Evolutionary conservation across 2,797 vertebrate genomes (phyloP), one percentile per base, ranked within the genome.

Genomic region (Aulostomus chinensis): DNA sequence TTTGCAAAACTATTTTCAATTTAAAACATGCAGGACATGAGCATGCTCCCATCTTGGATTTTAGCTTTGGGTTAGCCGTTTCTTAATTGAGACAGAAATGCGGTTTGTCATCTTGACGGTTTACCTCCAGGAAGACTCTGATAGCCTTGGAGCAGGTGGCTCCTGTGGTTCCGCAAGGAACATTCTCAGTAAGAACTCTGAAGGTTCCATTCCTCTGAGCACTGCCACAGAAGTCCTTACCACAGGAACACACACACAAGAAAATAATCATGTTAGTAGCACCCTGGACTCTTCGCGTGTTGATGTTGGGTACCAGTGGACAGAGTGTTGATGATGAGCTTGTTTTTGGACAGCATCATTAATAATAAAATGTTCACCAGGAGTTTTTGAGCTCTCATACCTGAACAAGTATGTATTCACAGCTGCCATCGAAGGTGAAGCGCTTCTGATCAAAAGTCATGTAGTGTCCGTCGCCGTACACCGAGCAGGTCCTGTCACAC

Each of bases 401-500:
- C 86, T 93, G 90, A 68, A 84, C 66, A 4, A 95, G 80, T 26
- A 91, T 86, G 65, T 94, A 94, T 85, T 93, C 92, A 76, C 93
- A 94, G 64, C 72, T 86, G 75, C 93, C 93, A 58, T 90, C 88
- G 65, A 94, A 94, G 53, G 76, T 89, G 83, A 85, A 94, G 54
- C 85, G 83, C 42, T 85, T 87, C 26, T 88, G 87, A 62, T 95
- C 94, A 64, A 94, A 94, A 11, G 89, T 94, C 68, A 83, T 76
- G 51, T 92, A 93, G 62, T 95, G 92, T 5, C 93, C 92, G 0
- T 90, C 90, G 4, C 94, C 94, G 12, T 94, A 93, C 6, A 94
- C 70, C 1, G 85, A 77, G 61, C 94, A 95, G 11, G 80, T 90
- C 58, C 87, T 87, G 14, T 90, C 83, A 80, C 93, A 95, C 14